Evolutionary conservation across 37 sponge, comb jelly and placozoan species (phyloP).

Genomic region (Halisarca cf. caerulea): DNA sequence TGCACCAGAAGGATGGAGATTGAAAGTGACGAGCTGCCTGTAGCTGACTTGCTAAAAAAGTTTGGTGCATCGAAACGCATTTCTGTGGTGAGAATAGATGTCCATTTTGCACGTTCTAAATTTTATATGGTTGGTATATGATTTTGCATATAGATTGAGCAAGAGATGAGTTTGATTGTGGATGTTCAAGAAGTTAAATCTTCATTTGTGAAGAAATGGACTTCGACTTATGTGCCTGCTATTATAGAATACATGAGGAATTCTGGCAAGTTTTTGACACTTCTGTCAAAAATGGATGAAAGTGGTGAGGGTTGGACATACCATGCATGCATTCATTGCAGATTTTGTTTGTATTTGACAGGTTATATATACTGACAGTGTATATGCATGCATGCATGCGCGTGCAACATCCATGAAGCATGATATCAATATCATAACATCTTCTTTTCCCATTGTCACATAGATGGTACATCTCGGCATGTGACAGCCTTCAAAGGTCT

Average conservation of each 20-base stretch:
- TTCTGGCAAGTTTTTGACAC: background rate
- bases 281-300: background rate
- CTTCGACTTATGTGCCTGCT: background rate
- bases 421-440: background rate
- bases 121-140: no score
- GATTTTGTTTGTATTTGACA: no score
- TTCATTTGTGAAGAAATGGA: constrained; percentile 9
- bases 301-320: background rate
- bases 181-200: background rate
- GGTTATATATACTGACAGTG: no score
- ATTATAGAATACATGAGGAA: constrained; percentile 5
- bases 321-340: no score
- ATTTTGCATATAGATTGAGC: constrained; percentile 31
- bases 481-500: constrained; percentile 9
- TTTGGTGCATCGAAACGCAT: constrained; percentile 16
- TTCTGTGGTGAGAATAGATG: constrained; percentile 40
- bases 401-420: background rate
- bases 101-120: background rate
- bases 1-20: background rate
- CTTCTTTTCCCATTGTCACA: background rate
- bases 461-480: constrained; percentile 23
- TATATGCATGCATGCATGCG: no score
- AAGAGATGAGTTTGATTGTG: constrained; percentile 18
- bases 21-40: background rate
- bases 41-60: background rate